Percentiles rank a stretch among this genome's conserved stretches.
These are phyloP conservation scores for Radopholus similis DNA, from an alignment of 1,140 invertebrate genomes.

Conservation along the genomic window DNA sequence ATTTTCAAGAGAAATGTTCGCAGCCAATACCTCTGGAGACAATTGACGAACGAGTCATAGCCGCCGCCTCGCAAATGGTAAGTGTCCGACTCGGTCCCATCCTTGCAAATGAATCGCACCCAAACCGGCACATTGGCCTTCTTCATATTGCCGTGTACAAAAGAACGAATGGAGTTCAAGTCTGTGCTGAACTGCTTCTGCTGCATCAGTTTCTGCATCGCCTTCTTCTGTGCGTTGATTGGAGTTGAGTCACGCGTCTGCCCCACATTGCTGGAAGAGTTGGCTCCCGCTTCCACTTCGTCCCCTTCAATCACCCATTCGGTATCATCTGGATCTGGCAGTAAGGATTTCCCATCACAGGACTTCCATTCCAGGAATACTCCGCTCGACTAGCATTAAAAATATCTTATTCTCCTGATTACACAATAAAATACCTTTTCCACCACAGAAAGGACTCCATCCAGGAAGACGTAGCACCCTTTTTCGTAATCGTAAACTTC, in stretches of 20 bases:
- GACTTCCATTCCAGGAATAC: slow-evolving; percentile 48
- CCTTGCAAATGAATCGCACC: slow-evolving; percentile 46
- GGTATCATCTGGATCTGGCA: slow-evolving; percentile 24
- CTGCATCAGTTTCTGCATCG: neutral
- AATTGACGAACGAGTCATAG: slow-evolving; percentile 36
- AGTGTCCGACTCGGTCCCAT: slow-evolving; percentile 35
- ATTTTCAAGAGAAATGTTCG: neutral
- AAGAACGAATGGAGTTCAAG: slow-evolving; percentile 44
- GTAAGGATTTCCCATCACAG: slow-evolving; percentile 1
- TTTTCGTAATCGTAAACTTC: slow-evolving; percentile 41
- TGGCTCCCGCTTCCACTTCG: neutral
- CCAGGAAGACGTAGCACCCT: slow-evolving; percentile 22
- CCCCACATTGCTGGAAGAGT: neutral
- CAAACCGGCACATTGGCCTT: slow-evolving; percentile 30
- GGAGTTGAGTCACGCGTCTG: too few species aligned
- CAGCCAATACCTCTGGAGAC: slow-evolving; percentile 29
- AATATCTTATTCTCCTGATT: neutral
- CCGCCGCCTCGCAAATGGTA: slow-evolving; percentile 43
- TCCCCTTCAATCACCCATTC: slow-evolving; percentile 48
- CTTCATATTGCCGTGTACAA: slow-evolving; percentile 31
- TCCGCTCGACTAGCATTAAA: slow-evolving; percentile 33
- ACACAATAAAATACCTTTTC: slow-evolving; percentile 32
- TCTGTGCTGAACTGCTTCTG: slow-evolving; percentile 36
- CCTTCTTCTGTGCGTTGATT: slow-evolving; percentile 6
- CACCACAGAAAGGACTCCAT: slow-evolving; percentile 40